Base-by-base conservation (phyloP, 2,888 invertebrate species). In the Tiphia femorata region DNA sequence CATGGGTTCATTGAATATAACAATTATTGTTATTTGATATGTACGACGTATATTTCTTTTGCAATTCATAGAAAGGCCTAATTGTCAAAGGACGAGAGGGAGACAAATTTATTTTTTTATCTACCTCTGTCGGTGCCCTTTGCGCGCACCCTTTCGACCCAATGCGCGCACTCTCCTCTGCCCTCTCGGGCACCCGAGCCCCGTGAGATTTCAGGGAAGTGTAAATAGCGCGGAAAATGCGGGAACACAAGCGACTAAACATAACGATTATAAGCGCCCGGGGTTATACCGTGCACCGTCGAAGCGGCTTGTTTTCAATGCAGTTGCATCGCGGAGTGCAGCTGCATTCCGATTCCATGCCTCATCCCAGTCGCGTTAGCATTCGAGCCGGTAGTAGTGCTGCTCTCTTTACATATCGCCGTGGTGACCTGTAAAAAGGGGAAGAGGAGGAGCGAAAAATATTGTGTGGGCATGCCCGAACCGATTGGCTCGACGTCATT, bases 241-340 rank as follows among this genome's bases (percentile, higher is more conserved):
- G 63, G 70, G 66, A 58, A 66, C 63, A 63, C 72, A 60, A 68
- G 72, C 69, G 72, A 69, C 72, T 72, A 72, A 70, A 70, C 72
- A 70, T 66, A 70, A 72, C 72, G 72, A 72, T 72, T 69, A 70
- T 66, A 70, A 72, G 63, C 66, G 70, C 70, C 66, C 61, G 47
- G 53, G 66, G 72, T 60, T 48, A 35, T n/a, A n/a, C 61, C 62
- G 61, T 60, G 62, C 52, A 51, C 55, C 50, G 60, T n/a, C n/a
- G n/a, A n/a, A n/a, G n/a, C 49, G 60, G 65, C 62, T 72, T 69
- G 65, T 61, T 70, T 70, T 72, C 70, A 63, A 69, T 63, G 71
- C 68, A 62, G 59, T 62, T 62, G 71, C 67, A 70, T 69, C 55
- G 68, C n/a, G n/a, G 67, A 56, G 54, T 41, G 58, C 53, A 51